Evolutionary conservation across 2,113 vertebrate genomes (phyloP), one percentile per base, ranked within the genome.

Genomic region (Globicephala melas): DNA sequence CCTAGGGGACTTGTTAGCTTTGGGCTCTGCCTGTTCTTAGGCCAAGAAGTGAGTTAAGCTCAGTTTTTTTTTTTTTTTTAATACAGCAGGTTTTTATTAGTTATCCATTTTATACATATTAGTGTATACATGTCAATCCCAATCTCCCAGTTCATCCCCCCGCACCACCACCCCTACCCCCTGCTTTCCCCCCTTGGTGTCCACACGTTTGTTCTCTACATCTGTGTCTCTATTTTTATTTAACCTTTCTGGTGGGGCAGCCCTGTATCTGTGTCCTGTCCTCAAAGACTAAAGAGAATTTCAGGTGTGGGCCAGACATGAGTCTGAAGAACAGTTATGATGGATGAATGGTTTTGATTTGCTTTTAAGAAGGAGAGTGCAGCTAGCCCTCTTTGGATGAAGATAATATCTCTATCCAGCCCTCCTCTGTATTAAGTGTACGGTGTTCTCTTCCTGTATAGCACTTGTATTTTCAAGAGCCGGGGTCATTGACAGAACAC

Each of bases 381-480:
- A 93, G 6, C 73, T 55, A 91, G n/a, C 63, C 36, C 20, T 50
- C 20, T 50, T 84, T 96, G 50, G 67, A 76, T 92, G 89, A 81
- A 94, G 91, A 93, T 96, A 55, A 62, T 93, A 47, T 97, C 77
- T 95, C 77, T 97, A 67, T 93, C 67, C 68, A 96, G 6, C 60
- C 60, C 67, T 97, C 31, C 12, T 85, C 68, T 63, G 28, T 68
- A 73, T 97, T 65, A 87, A 98, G 96, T 97, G 65, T 44, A 21
- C 1, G 11, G 58, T 92, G 71, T 93, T 96, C 86, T 96, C 31
- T 97, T 94, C 68, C 80, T 97, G 67, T 84, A 84, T 74, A 73
- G 91, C 91, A 97, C 97, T 97, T 97, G 86, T 95, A 38, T 88
- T 97, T 95, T 97, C 70, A 90, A 98, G 97, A 97, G 96, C 92